A percentile compares a stretch with the other conserved stretches of the same genome.
These are phyloP conservation scores for Liodrosophila aerea DNA, from an alignment of 2,888 invertebrate species.

Conservation along the genomic window DNA sequence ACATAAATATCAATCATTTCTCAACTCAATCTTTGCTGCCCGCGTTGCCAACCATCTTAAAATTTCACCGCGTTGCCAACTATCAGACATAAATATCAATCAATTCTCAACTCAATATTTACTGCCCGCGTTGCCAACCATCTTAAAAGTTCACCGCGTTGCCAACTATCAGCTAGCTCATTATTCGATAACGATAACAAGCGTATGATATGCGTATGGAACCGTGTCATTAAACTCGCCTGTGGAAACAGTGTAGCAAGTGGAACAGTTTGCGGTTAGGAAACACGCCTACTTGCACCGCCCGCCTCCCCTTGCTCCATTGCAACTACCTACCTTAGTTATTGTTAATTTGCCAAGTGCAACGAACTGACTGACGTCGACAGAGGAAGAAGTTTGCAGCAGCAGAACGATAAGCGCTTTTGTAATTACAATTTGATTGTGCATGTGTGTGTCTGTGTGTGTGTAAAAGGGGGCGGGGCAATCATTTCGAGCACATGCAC, in stretches of 20 bases:
- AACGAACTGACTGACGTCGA: constrained; percentile 63
- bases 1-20: constrained; percentile 11
- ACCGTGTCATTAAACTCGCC: constrained; percentile 49
- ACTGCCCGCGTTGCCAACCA: too few species aligned
- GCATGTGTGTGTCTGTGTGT: too few species aligned
- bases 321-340: constrained; percentile 29
- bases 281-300: constrained; percentile 4
- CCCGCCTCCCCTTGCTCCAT: neutral
- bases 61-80: neutral
- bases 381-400: constrained; percentile 2
- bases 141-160: too few species aligned
- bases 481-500: constrained; percentile 48
- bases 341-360: constrained; percentile 68
- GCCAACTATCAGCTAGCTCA: constrained; percentile 13
- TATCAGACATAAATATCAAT: neutral
- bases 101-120: too few species aligned
- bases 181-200: constrained; percentile 32
- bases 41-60: constrained; percentile 22
- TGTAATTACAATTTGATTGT: constrained; percentile 63
- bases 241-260: constrained; percentile 17
- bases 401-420: constrained; percentile 60
- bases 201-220: constrained; percentile 26
- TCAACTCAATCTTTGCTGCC: neutral
- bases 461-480: constrained; percentile 13
- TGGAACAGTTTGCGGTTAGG: constrained; percentile 44